Conservation (phyloP, 2,113 vertebrate species). For the Notarius lentiginosus region DNA sequence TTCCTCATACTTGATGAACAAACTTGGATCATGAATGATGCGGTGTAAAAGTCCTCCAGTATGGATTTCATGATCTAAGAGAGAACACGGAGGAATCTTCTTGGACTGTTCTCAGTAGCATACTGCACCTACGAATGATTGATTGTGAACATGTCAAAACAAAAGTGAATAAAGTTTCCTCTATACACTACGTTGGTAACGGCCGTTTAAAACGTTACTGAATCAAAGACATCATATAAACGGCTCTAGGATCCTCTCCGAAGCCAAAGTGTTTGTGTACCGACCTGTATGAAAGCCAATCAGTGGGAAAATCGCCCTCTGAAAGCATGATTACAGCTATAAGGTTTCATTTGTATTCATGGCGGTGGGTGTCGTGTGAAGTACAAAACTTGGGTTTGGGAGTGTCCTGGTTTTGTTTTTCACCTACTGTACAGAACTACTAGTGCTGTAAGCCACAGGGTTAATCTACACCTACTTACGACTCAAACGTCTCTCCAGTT, state of each 20-base stretch:
- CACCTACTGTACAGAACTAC: not conserved
- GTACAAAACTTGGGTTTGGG: not conserved
- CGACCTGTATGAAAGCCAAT: constrained; percentile 2
- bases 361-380: not conserved
- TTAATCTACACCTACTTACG: not conserved
- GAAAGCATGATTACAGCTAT: not conserved
- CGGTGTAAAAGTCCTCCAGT: not conserved
- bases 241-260: too few species aligned
- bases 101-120: not conserved
- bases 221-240: not conserved
- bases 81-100: not conserved
- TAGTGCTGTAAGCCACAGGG: not conserved
- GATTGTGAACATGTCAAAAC: not conserved
- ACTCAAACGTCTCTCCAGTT: not conserved
- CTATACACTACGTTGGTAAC: not conserved
- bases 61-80: not conserved
- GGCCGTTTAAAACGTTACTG: not conserved
- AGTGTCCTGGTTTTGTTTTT: not conserved
- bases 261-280: not conserved
- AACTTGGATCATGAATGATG: not conserved
- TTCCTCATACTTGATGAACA: not conserved
- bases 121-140: not conserved
- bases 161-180: not conserved
- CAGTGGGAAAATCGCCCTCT: not conserved
- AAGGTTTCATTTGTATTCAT: not conserved